Conservation (phyloP, 2,797 vertebrate species). For the Sebastes itinus region DNA sequence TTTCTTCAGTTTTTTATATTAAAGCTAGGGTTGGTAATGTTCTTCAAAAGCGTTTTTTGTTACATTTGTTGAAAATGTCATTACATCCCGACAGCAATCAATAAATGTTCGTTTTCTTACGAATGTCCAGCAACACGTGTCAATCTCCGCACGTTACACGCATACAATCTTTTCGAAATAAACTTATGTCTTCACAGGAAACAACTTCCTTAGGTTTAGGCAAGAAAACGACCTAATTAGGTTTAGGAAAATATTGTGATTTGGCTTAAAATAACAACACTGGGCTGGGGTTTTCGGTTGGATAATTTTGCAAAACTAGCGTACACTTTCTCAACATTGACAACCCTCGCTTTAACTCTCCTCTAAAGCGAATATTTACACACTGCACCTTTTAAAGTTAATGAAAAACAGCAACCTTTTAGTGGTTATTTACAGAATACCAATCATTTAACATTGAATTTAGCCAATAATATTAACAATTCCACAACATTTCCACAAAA, state of each 20-base stretch:
- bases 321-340: neutral
- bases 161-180: too few relatives aligned
- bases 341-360: neutral
- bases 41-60: accelerated
- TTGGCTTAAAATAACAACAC: too few relatives aligned
- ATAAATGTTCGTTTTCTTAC: neutral
- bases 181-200: too few relatives aligned
- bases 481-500: neutral
- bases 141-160: accelerated
- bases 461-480: neutral
- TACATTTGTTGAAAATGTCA: neutral
- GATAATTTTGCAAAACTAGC: neutral
- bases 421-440: neutral
- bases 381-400: neutral
- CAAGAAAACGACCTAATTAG: too few relatives aligned
- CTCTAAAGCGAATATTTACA: neutral
- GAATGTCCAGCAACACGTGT: too few relatives aligned
- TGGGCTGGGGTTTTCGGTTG: neutral
- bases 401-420: neutral
- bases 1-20: neutral
- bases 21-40: neutral
- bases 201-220: too few relatives aligned
- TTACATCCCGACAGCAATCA: neutral
- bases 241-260: too few relatives aligned
- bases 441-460: neutral